Evolutionary conservation across 30 jellyfish, hydroid and myxozoan species (phyloP), one percentile per base, ranked within the genome.

Genomic region (Sanderia malayensis): DNA sequence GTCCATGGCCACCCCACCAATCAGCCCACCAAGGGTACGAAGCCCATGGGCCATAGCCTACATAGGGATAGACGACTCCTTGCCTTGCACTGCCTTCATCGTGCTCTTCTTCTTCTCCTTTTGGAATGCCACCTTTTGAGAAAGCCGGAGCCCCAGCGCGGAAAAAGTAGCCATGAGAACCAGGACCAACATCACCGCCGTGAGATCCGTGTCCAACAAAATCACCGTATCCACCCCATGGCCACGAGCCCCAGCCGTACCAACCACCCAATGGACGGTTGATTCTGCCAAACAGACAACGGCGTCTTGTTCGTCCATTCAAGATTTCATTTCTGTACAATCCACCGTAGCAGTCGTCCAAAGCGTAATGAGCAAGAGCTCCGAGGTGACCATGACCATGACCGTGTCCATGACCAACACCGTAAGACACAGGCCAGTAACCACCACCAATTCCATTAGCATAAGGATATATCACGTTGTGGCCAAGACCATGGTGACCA

Each of bases 1-100:
- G 96, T 13, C 99, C 99, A 73, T 92, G 99, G 57, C 99, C 99
- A 49, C 99, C 99, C 99, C 99, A 92, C 99, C 99, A 92, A 46
- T 92, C 99, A 44, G 93, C 99, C 99, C 99, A 92, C 99, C 99
- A 92, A 62, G 99, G 99, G 76, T 92, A 92, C 11, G 99, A 94
- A 15, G 99, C 76, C 99, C 99, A 92, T 53, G 99, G 99, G 9
- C 99, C 99, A 74, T 92, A 92, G 8, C 96, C 96, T 21, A 85
- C 95, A 81, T 77, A 92, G 32, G 99, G 99, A 49, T 92, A 84
- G 46, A 85, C 96, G 21, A 92, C 96, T 22, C 95, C 95, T 72
- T 89, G 97, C 58, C 92, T 83, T 71, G 94, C 80, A 28, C 47
- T 65, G 20, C 74, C 86, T 11, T 10, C 74, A 44, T 59, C 83